These are phyloP conservation scores for Ondatra zibethicus DNA, from an alignment of 2,113 vertebrate genomes.

Conservation along the genomic window DNA sequence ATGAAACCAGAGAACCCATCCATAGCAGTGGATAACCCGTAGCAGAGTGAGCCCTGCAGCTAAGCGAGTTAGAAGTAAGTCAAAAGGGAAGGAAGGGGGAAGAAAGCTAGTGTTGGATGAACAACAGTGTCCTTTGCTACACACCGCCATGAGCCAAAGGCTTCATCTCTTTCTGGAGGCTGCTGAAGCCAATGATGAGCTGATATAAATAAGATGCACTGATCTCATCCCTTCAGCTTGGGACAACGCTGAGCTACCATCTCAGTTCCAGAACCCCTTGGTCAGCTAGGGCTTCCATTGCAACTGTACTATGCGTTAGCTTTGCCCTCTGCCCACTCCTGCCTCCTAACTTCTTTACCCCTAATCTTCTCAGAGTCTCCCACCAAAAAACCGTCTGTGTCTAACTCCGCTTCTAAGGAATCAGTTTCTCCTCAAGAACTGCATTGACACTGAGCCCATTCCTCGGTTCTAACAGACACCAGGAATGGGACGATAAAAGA, in stretches of 20 bases:
- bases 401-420: conserved; percentile 33
- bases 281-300: neutral
- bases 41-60: neutral
- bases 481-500: neutral
- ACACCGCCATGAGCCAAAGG: neutral
- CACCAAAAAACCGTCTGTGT: neutral
- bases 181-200: neutral
- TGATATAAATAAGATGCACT: neutral
- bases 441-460: neutral
- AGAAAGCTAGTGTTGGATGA: conserved; percentile 36
- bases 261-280: neutral
- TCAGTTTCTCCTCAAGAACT: conserved; percentile 12
- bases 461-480: neutral
- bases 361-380: neutral
- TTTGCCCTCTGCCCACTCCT: neutral
- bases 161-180: neutral
- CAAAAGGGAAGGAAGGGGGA: conserved; percentile 30
- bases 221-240: neutral
- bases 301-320: neutral
- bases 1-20: conserved; percentile 57
- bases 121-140: neutral
- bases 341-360: neutral
- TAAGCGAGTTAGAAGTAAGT: conserved; percentile 25
- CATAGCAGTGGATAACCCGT: conserved; percentile 10
- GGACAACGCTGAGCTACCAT: neutral